phyloP scores from a whole-genome alignment of 2,888 invertebrate species.

The Phasia obesa region DNA sequence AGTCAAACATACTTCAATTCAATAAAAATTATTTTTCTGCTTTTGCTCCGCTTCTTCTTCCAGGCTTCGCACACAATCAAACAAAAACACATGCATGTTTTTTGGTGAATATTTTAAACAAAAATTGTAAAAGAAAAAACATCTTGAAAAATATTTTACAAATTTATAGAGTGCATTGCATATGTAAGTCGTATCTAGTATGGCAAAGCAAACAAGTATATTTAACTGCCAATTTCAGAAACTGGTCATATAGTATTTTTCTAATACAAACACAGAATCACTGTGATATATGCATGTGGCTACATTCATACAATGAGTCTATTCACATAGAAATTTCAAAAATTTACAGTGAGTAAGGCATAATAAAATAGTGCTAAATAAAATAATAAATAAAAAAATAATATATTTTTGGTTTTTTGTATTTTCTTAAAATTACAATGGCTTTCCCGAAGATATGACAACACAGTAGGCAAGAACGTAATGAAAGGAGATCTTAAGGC shows the following conservation, averaged over 20 bases:
- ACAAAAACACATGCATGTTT: background rate
- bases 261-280: constrained; percentile 31
- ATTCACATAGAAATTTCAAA: constrained; percentile 25
- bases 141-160: constrained; percentile 21
- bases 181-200: constrained; percentile 39
- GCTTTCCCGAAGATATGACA: too few relatives aligned
- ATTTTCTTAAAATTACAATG: too few relatives aligned
- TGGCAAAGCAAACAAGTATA: constrained; percentile 58
- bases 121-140: constrained; percentile 13
- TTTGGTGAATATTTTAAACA: constrained; percentile 16
- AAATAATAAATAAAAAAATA: background rate
- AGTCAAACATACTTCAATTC: constrained; percentile 72
- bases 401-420: too few relatives aligned
- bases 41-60: background rate
- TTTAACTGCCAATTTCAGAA: constrained; percentile 70
- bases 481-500: too few relatives aligned
- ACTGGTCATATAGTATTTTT: constrained; percentile 52
- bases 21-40: constrained; percentile 59
- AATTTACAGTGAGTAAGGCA: background rate
- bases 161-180: constrained; percentile 35
- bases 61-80: background rate
- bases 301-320: constrained; percentile 1
- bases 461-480: too few relatives aligned
- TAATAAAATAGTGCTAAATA: background rate
- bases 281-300: background rate